Evolutionary conservation across 2,113 vertebrate species (phyloP).

Genomic region (Zosterops pallidus): DNA sequence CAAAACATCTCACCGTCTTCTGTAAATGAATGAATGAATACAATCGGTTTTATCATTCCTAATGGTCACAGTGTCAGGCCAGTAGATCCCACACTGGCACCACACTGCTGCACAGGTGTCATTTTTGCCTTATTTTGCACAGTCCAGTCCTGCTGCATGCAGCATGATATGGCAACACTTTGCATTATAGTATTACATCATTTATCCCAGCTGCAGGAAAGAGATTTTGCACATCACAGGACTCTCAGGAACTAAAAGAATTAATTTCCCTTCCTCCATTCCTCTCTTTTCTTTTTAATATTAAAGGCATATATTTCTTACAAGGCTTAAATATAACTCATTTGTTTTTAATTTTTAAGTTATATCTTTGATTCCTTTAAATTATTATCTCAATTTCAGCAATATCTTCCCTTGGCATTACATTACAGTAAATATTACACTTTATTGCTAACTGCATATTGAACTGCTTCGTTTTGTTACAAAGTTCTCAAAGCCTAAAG

Average conservation of each 20-base stretch:
- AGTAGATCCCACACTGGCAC: rapidly evolving
- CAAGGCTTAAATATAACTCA: not conserved
- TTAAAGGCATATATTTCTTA: not conserved
- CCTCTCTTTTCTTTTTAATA: not conserved
- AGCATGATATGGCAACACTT: not conserved
- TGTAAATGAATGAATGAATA: not conserved
- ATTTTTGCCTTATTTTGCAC: not conserved
- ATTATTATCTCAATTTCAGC: not conserved
- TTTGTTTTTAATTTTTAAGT: not conserved
- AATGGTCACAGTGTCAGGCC: not conserved
- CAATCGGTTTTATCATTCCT: not conserved
- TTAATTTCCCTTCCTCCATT: not conserved
- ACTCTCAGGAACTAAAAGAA: not conserved
- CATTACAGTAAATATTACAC: not conserved
- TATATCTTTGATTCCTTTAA: not conserved
- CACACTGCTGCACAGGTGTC: too few relatives aligned
- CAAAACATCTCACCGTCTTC: not conserved
- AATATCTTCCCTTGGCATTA: not conserved
- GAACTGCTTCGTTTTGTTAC: not conserved
- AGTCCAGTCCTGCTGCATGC: not conserved
- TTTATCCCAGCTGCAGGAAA: not conserved
- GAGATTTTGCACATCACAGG: not conserved
- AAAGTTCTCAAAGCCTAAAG: constrained; percentile 24
- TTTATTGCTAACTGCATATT: not conserved
- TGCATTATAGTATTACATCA: not conserved